phyloP scores from a whole-genome alignment of 2,113 vertebrate genomes.

The Oxyura jamaicensis region DNA sequence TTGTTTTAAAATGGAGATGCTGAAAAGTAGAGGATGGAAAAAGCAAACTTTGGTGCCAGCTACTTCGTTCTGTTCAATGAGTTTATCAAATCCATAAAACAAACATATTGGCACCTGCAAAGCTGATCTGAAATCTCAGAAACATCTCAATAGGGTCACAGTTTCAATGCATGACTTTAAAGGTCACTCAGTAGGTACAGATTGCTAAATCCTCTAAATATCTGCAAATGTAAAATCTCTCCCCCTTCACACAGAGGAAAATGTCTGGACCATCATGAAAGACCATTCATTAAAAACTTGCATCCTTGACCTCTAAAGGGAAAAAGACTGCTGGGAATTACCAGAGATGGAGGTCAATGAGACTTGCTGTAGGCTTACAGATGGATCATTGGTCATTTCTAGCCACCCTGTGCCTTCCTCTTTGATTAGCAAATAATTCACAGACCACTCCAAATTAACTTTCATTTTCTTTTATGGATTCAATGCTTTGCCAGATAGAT shows the following conservation, averaged over 20 bases:
- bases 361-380: neutral
- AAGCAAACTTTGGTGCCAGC: neutral
- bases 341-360: neutral
- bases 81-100: neutral
- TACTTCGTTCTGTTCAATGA: neutral
- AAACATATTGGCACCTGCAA: neutral
- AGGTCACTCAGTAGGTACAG: neutral
- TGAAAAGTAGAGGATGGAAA: neutral
- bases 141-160: neutral
- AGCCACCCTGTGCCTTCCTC: too few relatives aligned
- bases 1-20: neutral
- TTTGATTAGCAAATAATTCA: neutral
- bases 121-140: neutral
- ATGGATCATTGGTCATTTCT: neutral
- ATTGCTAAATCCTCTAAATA: neutral
- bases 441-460: neutral
- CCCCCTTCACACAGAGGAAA: neutral
- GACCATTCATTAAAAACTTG: neutral
- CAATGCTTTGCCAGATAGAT: neutral
- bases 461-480: neutral
- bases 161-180: neutral
- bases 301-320: neutral
- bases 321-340: neutral
- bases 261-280: neutral
- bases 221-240: neutral